Base-by-base conservation (phyloP, 92 coral and sea anemone species). In the Desmophyllum pertusum region DNA sequence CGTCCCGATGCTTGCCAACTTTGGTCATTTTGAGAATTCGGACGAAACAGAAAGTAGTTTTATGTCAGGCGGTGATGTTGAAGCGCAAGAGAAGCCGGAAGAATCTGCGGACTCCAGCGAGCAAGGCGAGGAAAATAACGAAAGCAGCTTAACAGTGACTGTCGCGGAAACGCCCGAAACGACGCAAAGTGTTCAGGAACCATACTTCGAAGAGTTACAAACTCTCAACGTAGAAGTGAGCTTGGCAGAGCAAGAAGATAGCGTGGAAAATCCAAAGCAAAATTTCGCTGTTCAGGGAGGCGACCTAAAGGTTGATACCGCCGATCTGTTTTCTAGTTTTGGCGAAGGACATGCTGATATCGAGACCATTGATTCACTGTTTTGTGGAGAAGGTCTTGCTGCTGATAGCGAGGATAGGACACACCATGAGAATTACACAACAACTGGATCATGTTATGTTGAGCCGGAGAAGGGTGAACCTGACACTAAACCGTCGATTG, bases 1-100 rank as follows among this genome's bases (percentile, higher is more conserved):
- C 21, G 97, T 93, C 7, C 98, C 98, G 40, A 66, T 88, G 62
- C 88, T 93, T 30, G 98, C 94, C 30, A 91, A 95, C 79, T 94
- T 70, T 72, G 91, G 83, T n/a, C 98, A 93, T 68, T 93, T 89
- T 64, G 93, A 95, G 75, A 67, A 89, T 40, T 82, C 84, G 51
- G 83, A 79, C 17, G 88, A 89, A 45, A 79, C 76, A 23, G 95
- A 92, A 73, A 89, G 89, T 61, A 83, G 88, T 25, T 83, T 90
- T 48, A 83, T 84, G 59, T 51, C 81, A 5, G 74, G 72, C 19
- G 23, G n/a, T n/a, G n/a, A 69, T 15, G 45, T n/a, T 36, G 76
- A 73, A 27, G 86, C 46, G 21, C 53, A 43, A 25, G 53, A 61
- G 29, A 43, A 30, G n/a, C n/a, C n/a, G 67, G 76, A 57, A 11